These are phyloP conservation scores for Frieseomelitta varia DNA, from an alignment of 1,140 invertebrate species.

Conservation along the genomic window DNA sequence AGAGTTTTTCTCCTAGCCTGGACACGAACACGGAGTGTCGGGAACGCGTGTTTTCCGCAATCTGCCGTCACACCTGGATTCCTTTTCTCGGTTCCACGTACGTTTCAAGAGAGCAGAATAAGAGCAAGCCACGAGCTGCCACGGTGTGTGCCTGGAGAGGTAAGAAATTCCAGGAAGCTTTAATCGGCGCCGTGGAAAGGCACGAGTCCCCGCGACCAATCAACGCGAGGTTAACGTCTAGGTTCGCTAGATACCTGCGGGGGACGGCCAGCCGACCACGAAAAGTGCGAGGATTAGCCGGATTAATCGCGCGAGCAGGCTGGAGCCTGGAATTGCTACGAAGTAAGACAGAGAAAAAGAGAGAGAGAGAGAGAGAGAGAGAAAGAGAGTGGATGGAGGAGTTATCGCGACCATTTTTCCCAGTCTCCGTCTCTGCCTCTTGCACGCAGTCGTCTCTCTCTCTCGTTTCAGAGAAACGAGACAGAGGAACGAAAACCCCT, in stretches of 20 bases:
- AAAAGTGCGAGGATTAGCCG: slow-evolving; percentile 71
- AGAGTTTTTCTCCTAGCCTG: background rate
- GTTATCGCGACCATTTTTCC: slow-evolving; percentile 75
- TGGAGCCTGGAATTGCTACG: slow-evolving; percentile 39
- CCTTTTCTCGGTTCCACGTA: background rate
- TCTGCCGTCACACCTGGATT: slow-evolving; percentile 25
- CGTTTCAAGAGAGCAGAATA: background rate
- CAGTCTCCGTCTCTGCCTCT: slow-evolving; percentile 13
- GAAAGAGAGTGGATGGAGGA: slow-evolving; percentile 32
- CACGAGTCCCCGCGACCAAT: background rate
- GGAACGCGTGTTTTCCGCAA: background rate
- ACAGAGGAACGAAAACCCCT: slow-evolving; percentile 11
- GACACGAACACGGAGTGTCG: too few relatives aligned
- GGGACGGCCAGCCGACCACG: slow-evolving; percentile 53
- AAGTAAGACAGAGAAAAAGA: slow-evolving; percentile 13
- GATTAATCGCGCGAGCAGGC: slow-evolving; percentile 64
- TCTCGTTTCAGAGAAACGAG: background rate
- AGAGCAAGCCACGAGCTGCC: too few relatives aligned
- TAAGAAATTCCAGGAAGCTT: background rate
- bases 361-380: background rate
- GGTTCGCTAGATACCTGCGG: slow-evolving; percentile 41
- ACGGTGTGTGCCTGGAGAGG: too few relatives aligned
- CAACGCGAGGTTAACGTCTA: slow-evolving; percentile 25
- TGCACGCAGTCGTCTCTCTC: slow-evolving; percentile 23
- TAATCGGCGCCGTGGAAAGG: background rate